Percentiles rank a stretch among this genome's conserved stretches.
Evolutionary conservation across 1,140 invertebrate genomes (phyloP).

Genomic region (Leptinotarsa lineolata): DNA sequence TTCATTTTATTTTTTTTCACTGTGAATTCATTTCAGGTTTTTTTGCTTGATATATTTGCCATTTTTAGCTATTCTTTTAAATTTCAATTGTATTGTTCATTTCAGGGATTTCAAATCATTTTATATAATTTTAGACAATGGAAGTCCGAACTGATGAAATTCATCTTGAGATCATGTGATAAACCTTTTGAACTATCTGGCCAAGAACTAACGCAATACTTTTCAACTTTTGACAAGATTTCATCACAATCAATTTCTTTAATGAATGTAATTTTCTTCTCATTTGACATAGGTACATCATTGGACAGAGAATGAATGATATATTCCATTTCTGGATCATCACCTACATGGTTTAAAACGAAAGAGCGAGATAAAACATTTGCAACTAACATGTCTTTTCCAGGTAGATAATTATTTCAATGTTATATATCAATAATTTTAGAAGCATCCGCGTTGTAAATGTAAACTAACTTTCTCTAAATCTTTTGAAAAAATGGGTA

Average conservation of each 20-base stretch:
- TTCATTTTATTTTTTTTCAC: too few relatives aligned
- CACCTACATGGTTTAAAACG: slow-evolving; percentile 20
- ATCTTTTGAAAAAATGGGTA: slow-evolving; percentile 56
- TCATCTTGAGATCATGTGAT: background rate
- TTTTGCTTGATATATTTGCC: too few relatives aligned
- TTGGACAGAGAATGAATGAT: slow-evolving; percentile 31
- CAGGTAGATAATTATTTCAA: slow-evolving; percentile 49
- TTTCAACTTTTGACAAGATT: slow-evolving; percentile 22
- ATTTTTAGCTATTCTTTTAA: too few relatives aligned
- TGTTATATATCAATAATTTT: slow-evolving; percentile 42
- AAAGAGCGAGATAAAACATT: slow-evolving; percentile 44
- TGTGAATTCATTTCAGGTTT: too few relatives aligned
- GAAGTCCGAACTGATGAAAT: too few relatives aligned
- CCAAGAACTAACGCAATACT: slow-evolving; percentile 13
- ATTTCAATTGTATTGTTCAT: too few relatives aligned
- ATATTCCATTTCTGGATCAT: slow-evolving; percentile 30
- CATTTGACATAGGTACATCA: slow-evolving; percentile 23
- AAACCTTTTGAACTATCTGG: slow-evolving; percentile 13
- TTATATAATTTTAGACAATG: too few relatives aligned
- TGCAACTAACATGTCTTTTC: slow-evolving; percentile 40
- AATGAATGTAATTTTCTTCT: slow-evolving; percentile 9
- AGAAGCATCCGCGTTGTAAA: slow-evolving; percentile 46
- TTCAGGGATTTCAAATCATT: too few relatives aligned
- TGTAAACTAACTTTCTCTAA: slow-evolving; percentile 52
- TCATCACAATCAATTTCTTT: slow-evolving; percentile 17